Evolutionary conservation across 1,140 invertebrate genomes (phyloP), one percentile per base, ranked within the genome.

Genomic region (Drosophila murphyi): DNA sequence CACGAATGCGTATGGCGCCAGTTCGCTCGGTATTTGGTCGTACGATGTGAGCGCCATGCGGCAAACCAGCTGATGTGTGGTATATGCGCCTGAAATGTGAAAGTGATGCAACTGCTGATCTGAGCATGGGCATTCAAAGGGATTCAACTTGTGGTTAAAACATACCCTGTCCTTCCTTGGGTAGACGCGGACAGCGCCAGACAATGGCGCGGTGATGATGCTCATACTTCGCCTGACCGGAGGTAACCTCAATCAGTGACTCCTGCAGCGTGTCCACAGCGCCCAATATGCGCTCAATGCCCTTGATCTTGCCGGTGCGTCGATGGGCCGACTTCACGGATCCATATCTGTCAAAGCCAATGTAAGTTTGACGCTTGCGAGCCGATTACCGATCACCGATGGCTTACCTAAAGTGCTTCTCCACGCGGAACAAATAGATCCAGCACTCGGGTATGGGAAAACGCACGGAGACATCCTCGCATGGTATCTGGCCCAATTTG

Each of bases 371-470:
- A 3, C 2, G 3, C 34, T 3, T 20, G 39, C 5, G 4, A n/a
- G 8, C 6, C 2, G 20, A 20, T 20, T 1, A 20, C 20, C 20
- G 20, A 20, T 20, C 20, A 20, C 3, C 0, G 6, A 50, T 28
- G 20, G 20, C 55, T 34, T 55, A 99, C 87, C 98, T 95, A 94
- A 99, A 99, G 93, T 99, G 97, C 90, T 99, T 99, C 93, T 99
- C 99, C 20, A 99, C 98, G 71, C 99, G 95, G 93, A 99, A 99
- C 83, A 99, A 94, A 93, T 99, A 99, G 82, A 99, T 98, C 99
- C 99, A 99, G 88, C 97, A 97, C 93, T 99, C 99, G 31, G 99
- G 99, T 76, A 99, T 98, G 4, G 98, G 98, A 92, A 99, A 99
- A 61, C 98, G 95, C 43, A 99, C 96, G 90, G 97, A 96, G 47